Conservation (phyloP, 2,797 vertebrate genomes). For the Aeoliscus strigatus region DNA sequence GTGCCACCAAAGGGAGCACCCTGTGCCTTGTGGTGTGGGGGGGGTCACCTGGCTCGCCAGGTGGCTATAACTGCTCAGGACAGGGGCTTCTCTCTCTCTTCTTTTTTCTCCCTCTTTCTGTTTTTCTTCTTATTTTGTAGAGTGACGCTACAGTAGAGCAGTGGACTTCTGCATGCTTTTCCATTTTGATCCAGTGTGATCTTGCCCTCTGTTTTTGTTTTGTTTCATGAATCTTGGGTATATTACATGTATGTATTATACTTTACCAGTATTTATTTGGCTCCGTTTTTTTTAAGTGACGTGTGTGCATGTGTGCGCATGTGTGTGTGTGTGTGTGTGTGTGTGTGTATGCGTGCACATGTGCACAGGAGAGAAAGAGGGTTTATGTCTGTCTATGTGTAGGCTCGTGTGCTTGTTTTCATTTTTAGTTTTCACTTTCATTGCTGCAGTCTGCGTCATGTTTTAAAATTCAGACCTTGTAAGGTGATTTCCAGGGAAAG, state of each 20-base stretch:
- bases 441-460: conserved; percentile 53
- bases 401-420: conserved; percentile 55
- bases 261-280: conserved; percentile 61
- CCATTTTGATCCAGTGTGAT: conserved; percentile 65
- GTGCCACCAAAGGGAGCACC: conserved; percentile 58
- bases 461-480: conserved; percentile 22
- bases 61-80: conserved; percentile 70
- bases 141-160: conserved; percentile 77
- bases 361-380: conserved; percentile 18
- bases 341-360: conserved; percentile 18
- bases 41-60: conserved; percentile 51
- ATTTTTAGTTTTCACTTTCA: conserved; percentile 58
- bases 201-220: conserved; percentile 57
- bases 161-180: conserved; percentile 75
- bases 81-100: conserved; percentile 57
- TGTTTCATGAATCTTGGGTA: conserved; percentile 59
- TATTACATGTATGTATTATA: conserved; percentile 59
- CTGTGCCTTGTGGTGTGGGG: conserved; percentile 48
- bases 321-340: conserved; percentile 26
- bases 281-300: conserved; percentile 46
- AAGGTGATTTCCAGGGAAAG: conserved; percentile 45
- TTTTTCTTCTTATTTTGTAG: conserved; percentile 55
- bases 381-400: conserved; percentile 47
- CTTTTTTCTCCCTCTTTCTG: conserved; percentile 31
- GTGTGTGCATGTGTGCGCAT: conserved; percentile 24